Conservation (phyloP, 2,113 vertebrate genomes). For the Lichenostomus cassidix region DNA sequence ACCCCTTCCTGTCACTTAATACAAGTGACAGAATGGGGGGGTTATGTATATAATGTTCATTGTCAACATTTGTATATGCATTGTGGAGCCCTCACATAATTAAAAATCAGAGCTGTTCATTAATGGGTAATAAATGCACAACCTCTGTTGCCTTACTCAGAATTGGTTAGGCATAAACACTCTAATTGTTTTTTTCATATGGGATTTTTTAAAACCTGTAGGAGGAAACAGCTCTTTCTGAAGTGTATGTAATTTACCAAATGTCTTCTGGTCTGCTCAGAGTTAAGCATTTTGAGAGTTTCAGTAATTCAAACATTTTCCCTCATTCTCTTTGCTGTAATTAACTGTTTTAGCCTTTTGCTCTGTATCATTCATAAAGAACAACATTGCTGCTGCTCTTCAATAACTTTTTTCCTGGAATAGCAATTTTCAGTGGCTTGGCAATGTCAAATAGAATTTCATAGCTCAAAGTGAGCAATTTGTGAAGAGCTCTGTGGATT, state of each 20-base stretch:
- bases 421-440: constrained; percentile 31
- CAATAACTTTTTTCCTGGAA: constrained; percentile 8
- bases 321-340: neutral
- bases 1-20: neutral
- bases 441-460: constrained; percentile 13
- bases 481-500: neutral
- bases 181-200: neutral
- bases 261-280: neutral
- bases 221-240: neutral
- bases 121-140: neutral
- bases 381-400: neutral
- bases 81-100: neutral
- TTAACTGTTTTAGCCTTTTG: neutral
- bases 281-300: neutral
- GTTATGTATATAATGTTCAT: neutral
- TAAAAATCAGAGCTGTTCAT: neutral
- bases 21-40: too few relatives aligned
- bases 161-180: neutral
- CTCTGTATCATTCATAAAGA: neutral
- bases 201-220: neutral
- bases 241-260: neutral
- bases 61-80: neutral
- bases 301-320: neutral
- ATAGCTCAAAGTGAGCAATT: neutral
- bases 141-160: neutral